These are phyloP conservation scores for Euplagia quadripunctaria DNA, from an alignment of 2,888 invertebrate species.

Conservation along the genomic window DNA sequence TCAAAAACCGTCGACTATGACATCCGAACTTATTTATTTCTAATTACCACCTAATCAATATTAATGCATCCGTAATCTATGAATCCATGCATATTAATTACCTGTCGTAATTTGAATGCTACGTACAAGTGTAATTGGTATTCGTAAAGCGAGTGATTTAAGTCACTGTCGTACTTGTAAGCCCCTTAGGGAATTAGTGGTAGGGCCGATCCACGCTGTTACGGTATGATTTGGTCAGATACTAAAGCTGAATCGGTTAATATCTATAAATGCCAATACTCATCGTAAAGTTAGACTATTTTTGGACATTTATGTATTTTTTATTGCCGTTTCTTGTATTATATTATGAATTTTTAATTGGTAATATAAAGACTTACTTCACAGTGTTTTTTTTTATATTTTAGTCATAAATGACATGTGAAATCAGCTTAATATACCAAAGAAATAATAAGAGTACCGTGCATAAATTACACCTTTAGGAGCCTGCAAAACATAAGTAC, in stretches of 20 bases:
- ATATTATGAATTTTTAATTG: too few species aligned
- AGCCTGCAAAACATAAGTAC: not conserved
- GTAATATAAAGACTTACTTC: not conserved
- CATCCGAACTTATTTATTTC: constrained; percentile 46
- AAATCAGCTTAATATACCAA: not conserved
- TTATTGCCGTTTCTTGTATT: not conserved
- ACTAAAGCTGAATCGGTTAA: not conserved
- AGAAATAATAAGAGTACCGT: not conserved
- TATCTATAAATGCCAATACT: not conserved
- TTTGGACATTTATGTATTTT: not conserved
- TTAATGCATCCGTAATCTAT: constrained; percentile 36
- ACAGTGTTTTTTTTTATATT: not conserved
- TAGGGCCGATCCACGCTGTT: not conserved
- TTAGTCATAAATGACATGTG: not conserved
- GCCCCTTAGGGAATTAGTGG: not conserved
- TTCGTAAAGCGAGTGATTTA: not conserved
- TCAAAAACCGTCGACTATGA: constrained; percentile 30
- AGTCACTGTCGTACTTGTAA: not conserved
- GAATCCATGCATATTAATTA: constrained; percentile 23
- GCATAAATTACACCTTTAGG: not conserved
- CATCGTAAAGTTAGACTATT: not conserved
- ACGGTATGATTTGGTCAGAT: not conserved
- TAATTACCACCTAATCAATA: constrained; percentile 50
- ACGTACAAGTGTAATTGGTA: constrained; percentile 11
- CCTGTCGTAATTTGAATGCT: not conserved